Evolutionary conservation across 2,888 invertebrate species (phyloP).

Genomic region (Melanostoma mellinum): DNA sequence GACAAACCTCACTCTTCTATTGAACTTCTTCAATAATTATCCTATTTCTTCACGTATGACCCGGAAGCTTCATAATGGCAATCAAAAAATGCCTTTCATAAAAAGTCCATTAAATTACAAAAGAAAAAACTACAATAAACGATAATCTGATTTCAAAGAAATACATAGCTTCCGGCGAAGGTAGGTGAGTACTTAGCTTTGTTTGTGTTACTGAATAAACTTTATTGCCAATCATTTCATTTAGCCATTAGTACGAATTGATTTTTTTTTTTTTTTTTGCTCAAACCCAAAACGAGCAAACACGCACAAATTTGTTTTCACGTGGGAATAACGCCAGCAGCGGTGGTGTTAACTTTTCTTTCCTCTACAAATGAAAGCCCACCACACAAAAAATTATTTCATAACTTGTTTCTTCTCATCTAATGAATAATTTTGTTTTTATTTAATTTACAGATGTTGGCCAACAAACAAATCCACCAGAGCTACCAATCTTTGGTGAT

Average conservation of each 20-base stretch:
- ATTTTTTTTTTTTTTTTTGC: conserved; percentile 8
- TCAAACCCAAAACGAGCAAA: background rate
- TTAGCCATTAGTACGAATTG: conserved; percentile 13
- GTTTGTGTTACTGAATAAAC: background rate
- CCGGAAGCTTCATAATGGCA: conserved; percentile 8
- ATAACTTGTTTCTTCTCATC: conserved; percentile 27
- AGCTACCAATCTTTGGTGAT: conserved; percentile 92
- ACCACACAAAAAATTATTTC: conserved; percentile 7
- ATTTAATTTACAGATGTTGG: conserved; percentile 86
- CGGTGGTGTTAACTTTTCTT: conserved; percentile 18
- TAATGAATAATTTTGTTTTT: conserved; percentile 16
- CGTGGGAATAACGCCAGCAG: conserved; percentile 42
- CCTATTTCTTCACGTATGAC: background rate
- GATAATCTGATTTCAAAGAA: conserved; percentile 34
- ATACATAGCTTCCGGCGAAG: background rate
- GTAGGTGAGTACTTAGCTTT: conserved; percentile 16
- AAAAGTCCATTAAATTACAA: conserved; percentile 19
- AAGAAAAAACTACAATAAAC: conserved; percentile 12
- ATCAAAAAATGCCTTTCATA: background rate
- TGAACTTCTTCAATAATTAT: too few relatives aligned
- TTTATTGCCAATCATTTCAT: conserved; percentile 23
- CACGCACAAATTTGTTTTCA: conserved; percentile 39
- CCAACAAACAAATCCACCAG: conserved; percentile 91
- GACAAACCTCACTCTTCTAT: too few relatives aligned
- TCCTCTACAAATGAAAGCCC: conserved; percentile 7